phyloP scores from a whole-genome alignment of 2,113 vertebrate species.

The Gobio gobio region DNA sequence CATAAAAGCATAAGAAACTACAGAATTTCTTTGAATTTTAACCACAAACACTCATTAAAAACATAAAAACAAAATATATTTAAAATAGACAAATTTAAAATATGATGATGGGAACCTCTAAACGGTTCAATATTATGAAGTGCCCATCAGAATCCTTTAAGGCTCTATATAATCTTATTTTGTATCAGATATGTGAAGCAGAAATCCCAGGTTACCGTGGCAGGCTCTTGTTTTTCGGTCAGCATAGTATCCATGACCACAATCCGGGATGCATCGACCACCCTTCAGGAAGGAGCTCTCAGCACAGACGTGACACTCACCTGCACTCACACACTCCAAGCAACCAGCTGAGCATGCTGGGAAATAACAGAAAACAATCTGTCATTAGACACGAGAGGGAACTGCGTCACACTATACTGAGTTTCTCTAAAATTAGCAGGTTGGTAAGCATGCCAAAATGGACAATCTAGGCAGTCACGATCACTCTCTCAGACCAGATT shows the following conservation, averaged over 20 bases:
- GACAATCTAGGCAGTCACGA: neutral
- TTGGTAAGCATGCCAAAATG: neutral
- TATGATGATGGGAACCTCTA: too few species aligned
- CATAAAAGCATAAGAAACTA: neutral
- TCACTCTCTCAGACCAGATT: neutral
- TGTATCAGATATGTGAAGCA: neutral
- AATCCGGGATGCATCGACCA: slow-evolving; percentile 81
- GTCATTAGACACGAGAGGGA: neutral
- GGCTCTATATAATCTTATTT: neutral
- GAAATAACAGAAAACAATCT: slow-evolving; percentile 29
- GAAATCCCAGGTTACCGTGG: slow-evolving; percentile 73
- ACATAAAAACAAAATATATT: too few species aligned
- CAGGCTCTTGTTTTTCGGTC: slow-evolving; percentile 77
- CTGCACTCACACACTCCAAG: slow-evolving; percentile 76
- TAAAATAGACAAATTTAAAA: too few species aligned
- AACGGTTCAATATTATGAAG: too few species aligned
- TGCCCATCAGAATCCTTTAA: too few species aligned
- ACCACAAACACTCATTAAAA: too few species aligned
- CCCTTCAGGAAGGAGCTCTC: slow-evolving; percentile 77
- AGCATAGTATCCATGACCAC: slow-evolving; percentile 80
- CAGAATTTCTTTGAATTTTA: neutral
- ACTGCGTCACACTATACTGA: neutral
- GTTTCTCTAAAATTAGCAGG: slow-evolving; percentile 8
- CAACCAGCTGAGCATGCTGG: slow-evolving; percentile 86
- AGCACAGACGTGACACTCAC: slow-evolving; percentile 78